Conservation (phyloP, 2,888 invertebrate species). For the Crocallis elinguaria region DNA sequence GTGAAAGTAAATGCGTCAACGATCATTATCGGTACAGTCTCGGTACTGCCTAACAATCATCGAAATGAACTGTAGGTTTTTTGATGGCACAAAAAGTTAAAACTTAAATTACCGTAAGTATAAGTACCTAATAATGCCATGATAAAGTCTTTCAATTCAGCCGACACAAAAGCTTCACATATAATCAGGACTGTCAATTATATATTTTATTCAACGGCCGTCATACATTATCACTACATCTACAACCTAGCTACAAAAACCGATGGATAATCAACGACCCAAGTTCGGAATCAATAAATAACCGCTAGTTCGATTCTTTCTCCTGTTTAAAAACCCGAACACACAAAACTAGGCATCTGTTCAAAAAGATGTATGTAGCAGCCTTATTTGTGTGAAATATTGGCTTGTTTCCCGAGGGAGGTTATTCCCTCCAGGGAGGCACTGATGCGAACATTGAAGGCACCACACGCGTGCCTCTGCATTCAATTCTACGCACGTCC, state of each 20-base stretch:
- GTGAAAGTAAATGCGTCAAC: constrained; percentile 31
- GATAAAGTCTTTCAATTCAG: too few species aligned
- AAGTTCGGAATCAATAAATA: too few species aligned
- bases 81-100: constrained; percentile 5
- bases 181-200: too few species aligned
- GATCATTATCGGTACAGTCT: constrained; percentile 24
- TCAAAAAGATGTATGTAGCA: background rate
- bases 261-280: too few species aligned
- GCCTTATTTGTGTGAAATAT: constrained; percentile 33
- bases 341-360: too few species aligned
- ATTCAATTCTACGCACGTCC: constrained; percentile 64
- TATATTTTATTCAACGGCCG: too few species aligned
- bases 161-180: too few species aligned
- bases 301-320: too few species aligned
- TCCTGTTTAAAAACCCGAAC: too few species aligned
- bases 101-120: background rate
- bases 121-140: background rate
- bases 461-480: constrained; percentile 47
- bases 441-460: constrained; percentile 30
- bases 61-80: constrained; percentile 20
- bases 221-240: too few species aligned
- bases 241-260: too few species aligned
- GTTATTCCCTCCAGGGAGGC: constrained; percentile 28
- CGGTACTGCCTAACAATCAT: constrained; percentile 17
- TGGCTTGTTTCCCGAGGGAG: constrained; percentile 33